Conservation (phyloP, 1,140 invertebrate species). For the Drosophila nigromelanica region DNA sequence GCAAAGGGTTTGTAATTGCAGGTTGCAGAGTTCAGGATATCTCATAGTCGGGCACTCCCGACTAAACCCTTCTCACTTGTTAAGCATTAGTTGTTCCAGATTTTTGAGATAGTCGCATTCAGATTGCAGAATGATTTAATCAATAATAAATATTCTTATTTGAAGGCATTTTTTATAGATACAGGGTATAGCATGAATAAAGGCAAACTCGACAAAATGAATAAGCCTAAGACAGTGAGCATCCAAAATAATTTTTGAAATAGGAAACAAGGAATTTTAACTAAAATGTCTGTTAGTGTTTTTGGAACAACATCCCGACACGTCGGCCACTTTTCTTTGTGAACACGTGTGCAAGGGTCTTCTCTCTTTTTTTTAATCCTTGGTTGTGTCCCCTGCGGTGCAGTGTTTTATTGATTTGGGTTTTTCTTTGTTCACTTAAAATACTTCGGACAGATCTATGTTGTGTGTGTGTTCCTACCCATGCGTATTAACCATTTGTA, state of each 20-base stretch:
- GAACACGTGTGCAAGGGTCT: conserved; percentile 74
- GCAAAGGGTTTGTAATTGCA: too few species aligned
- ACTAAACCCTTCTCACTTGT: too few species aligned
- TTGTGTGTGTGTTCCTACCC: conserved; percentile 30
- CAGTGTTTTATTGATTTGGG: conserved; percentile 74
- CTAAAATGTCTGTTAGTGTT: conserved; percentile 56
- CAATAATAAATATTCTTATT: not conserved
- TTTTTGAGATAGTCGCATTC: too few species aligned
- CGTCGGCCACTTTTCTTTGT: conserved; percentile 74
- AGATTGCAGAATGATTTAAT: not conserved
- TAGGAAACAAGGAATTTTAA: conserved; percentile 50
- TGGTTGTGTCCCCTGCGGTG: conserved; percentile 66
- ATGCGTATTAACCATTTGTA: conserved; percentile 6
- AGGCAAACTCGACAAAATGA: not conserved
- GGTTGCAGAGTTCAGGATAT: too few species aligned
- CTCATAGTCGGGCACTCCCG: too few species aligned
- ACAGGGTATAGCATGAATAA: not conserved
- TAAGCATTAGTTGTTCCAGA: too few species aligned
- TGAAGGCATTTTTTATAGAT: too few species aligned
- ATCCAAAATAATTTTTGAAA: conserved; percentile 13
- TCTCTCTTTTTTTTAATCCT: conserved; percentile 52
- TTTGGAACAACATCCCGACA: conserved; percentile 42
- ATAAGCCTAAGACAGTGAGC: not conserved
- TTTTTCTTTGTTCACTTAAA: conserved; percentile 48
- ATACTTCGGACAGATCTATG: conserved; percentile 35